Conservation (phyloP, 2,888 invertebrate species). For the Polymixis lichenea region DNA sequence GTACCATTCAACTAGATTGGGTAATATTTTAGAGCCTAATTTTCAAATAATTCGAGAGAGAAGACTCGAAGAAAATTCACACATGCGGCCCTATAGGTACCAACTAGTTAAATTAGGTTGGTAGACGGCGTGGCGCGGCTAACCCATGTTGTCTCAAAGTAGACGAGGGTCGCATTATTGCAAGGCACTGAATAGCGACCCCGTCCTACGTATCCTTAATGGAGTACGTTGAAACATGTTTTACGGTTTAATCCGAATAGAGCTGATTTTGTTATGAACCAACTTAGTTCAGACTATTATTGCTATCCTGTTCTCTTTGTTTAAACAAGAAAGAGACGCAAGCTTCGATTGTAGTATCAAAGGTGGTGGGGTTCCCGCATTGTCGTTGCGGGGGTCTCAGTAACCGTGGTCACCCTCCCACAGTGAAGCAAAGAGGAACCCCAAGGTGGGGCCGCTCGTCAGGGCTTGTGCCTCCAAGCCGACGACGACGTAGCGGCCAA, state of each 20-base stretch:
- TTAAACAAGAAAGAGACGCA: conserved; percentile 1
- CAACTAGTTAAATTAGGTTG: conserved; percentile 26
- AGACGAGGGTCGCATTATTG: conserved; percentile 52
- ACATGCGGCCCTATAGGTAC: not conserved
- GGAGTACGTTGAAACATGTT: conserved; percentile 8
- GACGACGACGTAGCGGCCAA: too few relatives aligned
- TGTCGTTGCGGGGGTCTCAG: too few relatives aligned
- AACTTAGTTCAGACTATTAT: not conserved
- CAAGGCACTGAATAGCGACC: conserved; percentile 26
- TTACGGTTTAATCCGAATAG: conserved; percentile 18
- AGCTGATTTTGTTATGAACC: not conserved
- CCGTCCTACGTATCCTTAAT: conserved; percentile 1
- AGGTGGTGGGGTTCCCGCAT: not conserved
- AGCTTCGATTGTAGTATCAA: not conserved
- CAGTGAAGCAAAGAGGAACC: too few relatives aligned
- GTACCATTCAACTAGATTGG: not conserved
- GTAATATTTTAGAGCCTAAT: not conserved
- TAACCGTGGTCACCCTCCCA: too few relatives aligned
- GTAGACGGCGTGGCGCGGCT: conserved; percentile 17
- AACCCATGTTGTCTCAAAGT: conserved; percentile 49
- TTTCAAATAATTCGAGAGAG: not conserved
- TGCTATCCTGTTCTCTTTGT: not conserved
- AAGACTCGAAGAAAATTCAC: conserved; percentile 1
- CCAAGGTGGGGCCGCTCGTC: too few relatives aligned
- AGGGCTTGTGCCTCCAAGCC: too few relatives aligned